These are phyloP conservation scores for Eupithecia abbreviata DNA, from an alignment of 2,888 invertebrate genomes.

Conservation along the genomic window DNA sequence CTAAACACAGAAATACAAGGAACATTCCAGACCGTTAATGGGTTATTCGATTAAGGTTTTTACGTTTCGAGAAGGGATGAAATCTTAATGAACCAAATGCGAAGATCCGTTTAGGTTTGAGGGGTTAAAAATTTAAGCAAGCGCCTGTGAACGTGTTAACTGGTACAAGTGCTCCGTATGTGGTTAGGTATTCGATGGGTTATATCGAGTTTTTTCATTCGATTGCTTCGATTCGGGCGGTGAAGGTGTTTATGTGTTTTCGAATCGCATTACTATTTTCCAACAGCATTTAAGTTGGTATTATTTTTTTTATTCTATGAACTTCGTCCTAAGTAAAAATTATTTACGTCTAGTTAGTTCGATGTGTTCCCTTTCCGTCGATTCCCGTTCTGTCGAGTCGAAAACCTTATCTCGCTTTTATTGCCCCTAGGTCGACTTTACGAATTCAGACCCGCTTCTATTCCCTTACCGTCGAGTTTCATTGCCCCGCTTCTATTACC, in stretches of 20 bases:
- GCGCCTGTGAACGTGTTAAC: constrained; percentile 33
- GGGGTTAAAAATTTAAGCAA: constrained; percentile 27
- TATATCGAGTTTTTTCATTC: neutral
- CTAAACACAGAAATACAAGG: neutral
- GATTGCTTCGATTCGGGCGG: neutral
- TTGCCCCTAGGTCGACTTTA: too few relatives aligned
- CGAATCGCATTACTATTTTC: neutral
- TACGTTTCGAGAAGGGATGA: constrained; percentile 29
- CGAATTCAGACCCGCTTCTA: too few relatives aligned
- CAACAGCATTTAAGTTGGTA: too few relatives aligned
- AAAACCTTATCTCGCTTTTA: too few relatives aligned
- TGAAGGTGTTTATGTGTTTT: neutral
- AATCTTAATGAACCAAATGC: constrained; percentile 33
- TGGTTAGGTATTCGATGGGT: neutral
- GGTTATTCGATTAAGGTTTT: constrained; percentile 36
- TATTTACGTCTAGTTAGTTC: neutral
- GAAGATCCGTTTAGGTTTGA: constrained; percentile 30
- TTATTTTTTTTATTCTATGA: too few relatives aligned
- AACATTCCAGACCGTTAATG: constrained; percentile 25
- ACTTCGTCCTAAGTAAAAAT: neutral
- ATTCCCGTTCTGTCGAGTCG: too few relatives aligned
- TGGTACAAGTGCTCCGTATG: constrained; percentile 1
- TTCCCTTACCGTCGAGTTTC: too few relatives aligned
- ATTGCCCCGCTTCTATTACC: too few relatives aligned
- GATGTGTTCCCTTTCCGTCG: too few relatives aligned